Percentiles rank a stretch among this genome's conserved stretches.
phyloP scores from a whole-genome alignment of 2,113 vertebrate species.

The Cyphomyrus plagiostoma region DNA sequence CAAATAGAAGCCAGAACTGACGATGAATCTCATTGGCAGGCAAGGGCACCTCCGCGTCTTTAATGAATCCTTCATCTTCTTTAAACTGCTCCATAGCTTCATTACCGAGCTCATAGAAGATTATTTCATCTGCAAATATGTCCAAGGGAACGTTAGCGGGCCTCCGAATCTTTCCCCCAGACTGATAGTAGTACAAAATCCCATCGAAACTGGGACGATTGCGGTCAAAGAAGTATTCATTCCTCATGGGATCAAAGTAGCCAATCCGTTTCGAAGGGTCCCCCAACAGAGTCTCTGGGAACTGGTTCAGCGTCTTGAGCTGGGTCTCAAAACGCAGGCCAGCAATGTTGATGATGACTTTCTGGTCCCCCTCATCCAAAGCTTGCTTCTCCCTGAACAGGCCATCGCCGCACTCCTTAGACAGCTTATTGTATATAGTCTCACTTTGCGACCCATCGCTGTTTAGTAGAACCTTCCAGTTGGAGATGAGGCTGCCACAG shows the following conservation, averaged over 20 bases:
- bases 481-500: constrained; percentile 75
- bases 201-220: constrained; percentile 96
- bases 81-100: constrained; percentile 93
- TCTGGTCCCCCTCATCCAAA: constrained; percentile 75
- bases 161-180: constrained; percentile 83
- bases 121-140: constrained; percentile 87
- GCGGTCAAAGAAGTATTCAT: constrained; percentile 94
- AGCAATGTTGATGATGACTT: constrained; percentile 89
- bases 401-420: constrained; percentile 67
- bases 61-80: constrained; percentile 89
- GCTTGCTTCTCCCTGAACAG: constrained; percentile 65
- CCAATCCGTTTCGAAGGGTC: constrained; percentile 79
- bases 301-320: constrained; percentile 82
- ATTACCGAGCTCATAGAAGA: constrained; percentile 85
- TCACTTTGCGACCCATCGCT: constrained; percentile 73
- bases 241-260: constrained; percentile 92
- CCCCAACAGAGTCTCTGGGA: constrained; percentile 86
- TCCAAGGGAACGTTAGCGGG: constrained; percentile 91
- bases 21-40: constrained; percentile 80
- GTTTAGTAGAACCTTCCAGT: constrained; percentile 71
- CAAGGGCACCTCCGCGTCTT: constrained; percentile 78
- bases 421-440: constrained; percentile 75
- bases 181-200: constrained; percentile 95
- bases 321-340: constrained; percentile 88
- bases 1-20: constrained; percentile 95